Conservation (phyloP, 2,888 invertebrate species). For the Spisula subtruncata region DNA sequence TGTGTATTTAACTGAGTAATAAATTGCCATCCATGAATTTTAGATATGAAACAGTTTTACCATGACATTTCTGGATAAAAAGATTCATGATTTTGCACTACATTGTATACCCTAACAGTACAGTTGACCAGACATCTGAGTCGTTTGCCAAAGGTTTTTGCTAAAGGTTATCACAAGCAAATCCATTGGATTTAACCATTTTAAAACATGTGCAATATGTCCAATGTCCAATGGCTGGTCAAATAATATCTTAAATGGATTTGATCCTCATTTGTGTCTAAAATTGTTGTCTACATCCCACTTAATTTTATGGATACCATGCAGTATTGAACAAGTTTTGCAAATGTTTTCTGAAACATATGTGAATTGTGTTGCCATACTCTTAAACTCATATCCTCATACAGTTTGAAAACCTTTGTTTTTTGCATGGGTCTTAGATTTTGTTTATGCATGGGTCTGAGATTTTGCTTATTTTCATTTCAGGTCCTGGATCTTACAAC, state of each 20-base stretch:
- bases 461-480: background rate
- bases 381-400: background rate
- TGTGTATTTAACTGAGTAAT: background rate
- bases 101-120: too few species aligned
- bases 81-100: too few species aligned
- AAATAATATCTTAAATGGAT: too few species aligned
- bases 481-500: slow-evolving; percentile 87
- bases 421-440: too few species aligned
- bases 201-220: too few species aligned
- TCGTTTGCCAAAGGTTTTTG: too few species aligned
- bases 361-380: background rate
- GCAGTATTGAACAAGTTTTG: background rate
- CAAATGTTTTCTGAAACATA: background rate
- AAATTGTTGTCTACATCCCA: background rate
- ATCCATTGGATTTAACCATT: too few species aligned
- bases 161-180: too few species aligned
- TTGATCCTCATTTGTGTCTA: background rate
- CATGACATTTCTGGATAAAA: background rate
- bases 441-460: too few species aligned
- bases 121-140: too few species aligned
- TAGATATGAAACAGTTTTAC: background rate
- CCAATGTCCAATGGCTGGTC: too few species aligned
- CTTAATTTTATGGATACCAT: background rate
- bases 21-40: background rate
- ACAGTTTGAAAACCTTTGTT: background rate